A percentile compares a stretch with the other conserved stretches of the same genome.
phyloP scores from a whole-genome alignment of 2,113 vertebrate species.

The Tympanuchus pallidicinctus region DNA sequence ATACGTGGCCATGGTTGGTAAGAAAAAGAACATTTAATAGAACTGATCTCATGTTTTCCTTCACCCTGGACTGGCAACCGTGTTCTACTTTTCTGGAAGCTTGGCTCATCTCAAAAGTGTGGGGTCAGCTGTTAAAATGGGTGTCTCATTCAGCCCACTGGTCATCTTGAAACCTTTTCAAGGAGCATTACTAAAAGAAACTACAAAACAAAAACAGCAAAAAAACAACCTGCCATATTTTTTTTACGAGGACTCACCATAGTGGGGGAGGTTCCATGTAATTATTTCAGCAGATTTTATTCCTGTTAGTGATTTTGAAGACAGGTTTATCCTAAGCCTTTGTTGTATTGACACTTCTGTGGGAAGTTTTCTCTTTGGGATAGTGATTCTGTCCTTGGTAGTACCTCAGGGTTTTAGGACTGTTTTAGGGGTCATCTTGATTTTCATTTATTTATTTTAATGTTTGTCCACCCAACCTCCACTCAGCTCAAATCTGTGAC shows the following conservation, averaged over 20 bases:
- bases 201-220: neutral
- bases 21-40: neutral
- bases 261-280: neutral
- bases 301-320: neutral
- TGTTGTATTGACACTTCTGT: neutral
- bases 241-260: neutral
- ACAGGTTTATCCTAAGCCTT: neutral
- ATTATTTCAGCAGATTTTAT: neutral
- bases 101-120: neutral
- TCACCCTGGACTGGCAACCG: neutral
- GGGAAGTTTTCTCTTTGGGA: neutral
- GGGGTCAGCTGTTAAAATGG: neutral
- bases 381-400: neutral
- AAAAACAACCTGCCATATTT: too few relatives aligned
- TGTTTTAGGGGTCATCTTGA: neutral
- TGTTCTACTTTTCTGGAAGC: neutral
- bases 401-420: neutral
- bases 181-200: conserved; percentile 12
- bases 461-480: neutral
- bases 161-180: conserved; percentile 8
- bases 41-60: neutral
- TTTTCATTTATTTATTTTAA: neutral
- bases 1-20: neutral
- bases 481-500: neutral
- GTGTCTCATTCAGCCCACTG: neutral